Conservation (phyloP, 2,888 invertebrate species). For the Sicus ferrugineus region DNA sequence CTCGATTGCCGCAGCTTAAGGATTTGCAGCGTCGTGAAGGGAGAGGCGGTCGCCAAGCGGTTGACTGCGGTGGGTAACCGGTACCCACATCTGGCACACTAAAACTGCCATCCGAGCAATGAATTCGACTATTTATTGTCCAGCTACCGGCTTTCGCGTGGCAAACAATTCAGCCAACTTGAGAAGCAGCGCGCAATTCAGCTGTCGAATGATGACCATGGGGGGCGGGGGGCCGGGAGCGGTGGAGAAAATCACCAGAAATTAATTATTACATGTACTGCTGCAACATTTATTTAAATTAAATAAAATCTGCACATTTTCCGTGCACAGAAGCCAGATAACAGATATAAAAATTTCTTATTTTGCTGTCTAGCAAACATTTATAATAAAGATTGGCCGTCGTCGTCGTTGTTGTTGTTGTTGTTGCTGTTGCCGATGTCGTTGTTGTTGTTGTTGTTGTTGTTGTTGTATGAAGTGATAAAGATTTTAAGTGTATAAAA, state of each 20-base stretch:
- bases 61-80: constrained; percentile 23
- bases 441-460: not conserved
- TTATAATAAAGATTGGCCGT: too few relatives aligned
- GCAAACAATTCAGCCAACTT: not conserved
- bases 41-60: constrained; percentile 12
- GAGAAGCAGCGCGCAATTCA: not conserved
- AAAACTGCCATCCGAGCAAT: constrained; percentile 57
- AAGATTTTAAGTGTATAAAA: constrained; percentile 12
- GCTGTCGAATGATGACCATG: not conserved
- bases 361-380: too few relatives aligned
- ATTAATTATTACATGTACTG: not conserved
- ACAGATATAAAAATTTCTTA: too few relatives aligned
- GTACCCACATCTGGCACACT: constrained; percentile 10
- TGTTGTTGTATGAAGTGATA: constrained; percentile 2
- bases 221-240: not conserved
- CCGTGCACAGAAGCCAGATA: not conserved
- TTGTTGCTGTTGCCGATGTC: too few relatives aligned
- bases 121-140: constrained; percentile 57
- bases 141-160: constrained; percentile 45
- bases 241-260: not conserved
- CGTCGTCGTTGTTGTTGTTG: too few relatives aligned
- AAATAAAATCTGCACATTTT: not conserved
- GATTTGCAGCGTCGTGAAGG: too few relatives aligned
- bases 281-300: not conserved
- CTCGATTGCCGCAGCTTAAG: not conserved